Base-by-base conservation (phyloP, 1,140 invertebrate species). In the Caenorhabditis briggsae region DNA sequence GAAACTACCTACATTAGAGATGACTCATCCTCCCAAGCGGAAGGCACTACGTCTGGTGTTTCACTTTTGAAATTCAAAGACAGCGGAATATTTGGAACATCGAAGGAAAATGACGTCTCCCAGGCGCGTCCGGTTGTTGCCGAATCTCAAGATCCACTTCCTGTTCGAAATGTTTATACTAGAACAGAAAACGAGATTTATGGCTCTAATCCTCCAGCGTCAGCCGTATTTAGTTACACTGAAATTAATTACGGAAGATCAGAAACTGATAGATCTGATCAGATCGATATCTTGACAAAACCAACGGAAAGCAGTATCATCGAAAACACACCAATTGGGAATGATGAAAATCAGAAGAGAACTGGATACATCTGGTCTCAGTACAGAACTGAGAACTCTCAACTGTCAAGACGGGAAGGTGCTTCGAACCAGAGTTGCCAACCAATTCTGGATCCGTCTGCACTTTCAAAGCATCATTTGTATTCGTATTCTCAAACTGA, bases 401-500 rank as follows among this genome's bases (percentile, higher is more conserved):
- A 18, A 70, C 18, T 70, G 1, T 70, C 33, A 9, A 70, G 43
- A 70, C 12, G 43, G 9, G 41, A 70, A 18, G 41, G 41, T 46
- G 16, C 65, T 70, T n/a, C 12, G 12, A 46, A 14, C 12, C 18
- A 58, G 56, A n/a, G n/a, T n/a, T n/a, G 16, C 5, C 18, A 6
- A 20, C 7, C 25, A 20, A 50, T 78, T 53, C n/a, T 78, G 43
- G n/a, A 78, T 78, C 46, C 46, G 18, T n/a, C 46, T 20, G 5
- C 43, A 1, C 46, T 78, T 0, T 23, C 70, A 2, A 53, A 78
- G 11, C 70, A 25, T 48, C 70, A 78, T 50, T n/a, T 78, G 8
- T 78, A 78, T 78, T 78, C 70, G 14, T 78, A 78, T 78, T 78
- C 64, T 0, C 25, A 50, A 70, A 46, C 43, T n/a, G 65, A 46